Evolutionary conservation across 2,113 vertebrate genomes (phyloP).

Genomic region (Tichodroma muraria): DNA sequence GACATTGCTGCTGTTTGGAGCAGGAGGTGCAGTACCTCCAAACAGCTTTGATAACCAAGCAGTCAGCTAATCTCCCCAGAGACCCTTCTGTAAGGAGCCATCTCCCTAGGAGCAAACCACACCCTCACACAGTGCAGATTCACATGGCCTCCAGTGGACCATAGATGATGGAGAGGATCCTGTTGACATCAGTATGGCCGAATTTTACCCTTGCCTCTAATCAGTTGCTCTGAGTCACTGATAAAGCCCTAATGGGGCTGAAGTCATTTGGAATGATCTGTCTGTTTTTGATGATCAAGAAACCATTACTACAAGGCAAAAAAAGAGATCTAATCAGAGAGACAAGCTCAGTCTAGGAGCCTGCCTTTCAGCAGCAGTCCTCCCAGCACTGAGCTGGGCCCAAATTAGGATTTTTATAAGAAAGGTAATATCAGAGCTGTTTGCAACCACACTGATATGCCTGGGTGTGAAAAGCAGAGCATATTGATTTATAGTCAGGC

Average conservation of each 20-base stretch:
- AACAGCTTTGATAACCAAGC: not conserved
- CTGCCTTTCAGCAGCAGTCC: not conserved
- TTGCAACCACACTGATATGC: not conserved
- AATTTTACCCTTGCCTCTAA: not conserved
- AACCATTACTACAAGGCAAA: not conserved
- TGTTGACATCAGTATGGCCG: not conserved
- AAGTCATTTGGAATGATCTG: not conserved
- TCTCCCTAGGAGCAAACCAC: not conserved
- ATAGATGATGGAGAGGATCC: not conserved
- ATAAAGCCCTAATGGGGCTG: not conserved
- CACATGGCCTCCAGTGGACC: accelerated
- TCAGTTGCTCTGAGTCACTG: not conserved
- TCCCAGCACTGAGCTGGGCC: not conserved
- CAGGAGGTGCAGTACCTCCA: not conserved
- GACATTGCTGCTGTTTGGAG: not conserved
- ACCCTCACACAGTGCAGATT: not conserved
- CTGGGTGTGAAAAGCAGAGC: not conserved
- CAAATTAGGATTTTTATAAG: not conserved
- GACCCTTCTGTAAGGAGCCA: not conserved
- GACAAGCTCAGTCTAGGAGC: not conserved
- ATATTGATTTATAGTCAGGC: not conserved
- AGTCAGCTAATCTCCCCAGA: not conserved
- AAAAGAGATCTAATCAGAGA: not conserved
- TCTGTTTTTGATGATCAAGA: not conserved
- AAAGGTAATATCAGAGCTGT: not conserved